Evolutionary conservation across 2,888 invertebrate genomes (phyloP).

Genomic region (Xanthia togata): DNA sequence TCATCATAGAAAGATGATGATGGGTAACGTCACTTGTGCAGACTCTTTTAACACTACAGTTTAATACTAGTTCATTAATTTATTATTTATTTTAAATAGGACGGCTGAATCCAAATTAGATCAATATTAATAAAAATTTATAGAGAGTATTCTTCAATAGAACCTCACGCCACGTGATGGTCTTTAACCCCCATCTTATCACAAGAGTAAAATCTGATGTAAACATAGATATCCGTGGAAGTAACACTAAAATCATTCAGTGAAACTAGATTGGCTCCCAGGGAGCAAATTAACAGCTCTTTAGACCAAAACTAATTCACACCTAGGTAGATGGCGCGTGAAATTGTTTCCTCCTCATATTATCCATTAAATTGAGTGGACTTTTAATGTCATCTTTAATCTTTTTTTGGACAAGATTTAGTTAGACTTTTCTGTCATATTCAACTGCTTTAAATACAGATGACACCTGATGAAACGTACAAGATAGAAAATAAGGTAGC

Average conservation of each 20-base stretch:
- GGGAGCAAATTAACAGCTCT: conserved; percentile 65
- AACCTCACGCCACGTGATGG: too few relatives aligned
- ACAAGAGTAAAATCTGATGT: conserved; percentile 7
- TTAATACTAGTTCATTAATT: background rate
- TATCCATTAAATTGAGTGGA: conserved; percentile 56
- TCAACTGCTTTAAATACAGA: background rate
- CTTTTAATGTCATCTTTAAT: conserved; percentile 35
- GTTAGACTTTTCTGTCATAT: background rate
- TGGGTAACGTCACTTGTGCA: background rate
- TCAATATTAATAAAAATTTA: background rate
- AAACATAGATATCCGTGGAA: too few relatives aligned
- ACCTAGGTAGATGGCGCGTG: conserved; percentile 71
- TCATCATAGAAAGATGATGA: background rate
- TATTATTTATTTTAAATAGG: background rate
- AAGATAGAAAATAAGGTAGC: background rate
- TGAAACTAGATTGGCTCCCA: conserved; percentile 66
- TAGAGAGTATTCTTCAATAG: background rate
- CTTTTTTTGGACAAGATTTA: conserved; percentile 7
- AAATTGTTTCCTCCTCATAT: conserved; percentile 73
- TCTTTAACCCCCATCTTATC: background rate
- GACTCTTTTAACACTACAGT: background rate
- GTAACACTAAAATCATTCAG: conserved; percentile 52
- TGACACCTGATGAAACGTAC: background rate
- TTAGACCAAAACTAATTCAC: conserved; percentile 64
- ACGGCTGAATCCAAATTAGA: background rate